These are phyloP conservation scores for Belonocnema kinseyi DNA, from an alignment of 1,140 invertebrate species.

Conservation along the genomic window DNA sequence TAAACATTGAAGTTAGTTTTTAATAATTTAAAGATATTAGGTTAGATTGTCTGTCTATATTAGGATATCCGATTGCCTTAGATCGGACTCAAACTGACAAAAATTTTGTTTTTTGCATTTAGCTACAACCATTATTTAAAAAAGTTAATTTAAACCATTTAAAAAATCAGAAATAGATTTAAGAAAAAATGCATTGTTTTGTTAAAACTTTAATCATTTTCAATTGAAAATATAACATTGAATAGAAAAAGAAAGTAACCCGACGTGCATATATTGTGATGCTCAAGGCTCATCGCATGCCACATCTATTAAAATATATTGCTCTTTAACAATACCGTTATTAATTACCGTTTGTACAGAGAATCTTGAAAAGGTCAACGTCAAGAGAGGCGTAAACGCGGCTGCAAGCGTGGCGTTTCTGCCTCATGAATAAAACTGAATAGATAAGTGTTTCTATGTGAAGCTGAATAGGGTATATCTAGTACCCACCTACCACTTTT, in stretches of 20 bases:
- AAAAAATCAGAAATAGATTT: no score
- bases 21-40: no score
- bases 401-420: slow-evolving; percentile 14
- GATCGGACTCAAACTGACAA: no score
- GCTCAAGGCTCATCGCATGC: background rate
- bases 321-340: slow-evolving; percentile 28
- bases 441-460: slow-evolving; percentile 45
- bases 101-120: no score
- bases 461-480: background rate
- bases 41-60: no score
- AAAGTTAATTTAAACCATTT: no score
- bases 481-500: background rate
- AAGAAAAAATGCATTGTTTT: no score
- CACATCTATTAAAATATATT: slow-evolving; percentile 13
- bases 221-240: background rate
- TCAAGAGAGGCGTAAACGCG: slow-evolving; percentile 20
- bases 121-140: no score
- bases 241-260: background rate
- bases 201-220: background rate
- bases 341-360: slow-evolving; percentile 24
- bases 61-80: no score
- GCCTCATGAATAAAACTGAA: slow-evolving; percentile 64
- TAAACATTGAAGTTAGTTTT: no score
- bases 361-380: slow-evolving; percentile 25
- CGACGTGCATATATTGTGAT: background rate